Percentiles rank a stretch among this genome's conserved stretches.
phyloP scores from a whole-genome alignment of 2,888 invertebrate genomes.

The Axea sp. region DNA sequence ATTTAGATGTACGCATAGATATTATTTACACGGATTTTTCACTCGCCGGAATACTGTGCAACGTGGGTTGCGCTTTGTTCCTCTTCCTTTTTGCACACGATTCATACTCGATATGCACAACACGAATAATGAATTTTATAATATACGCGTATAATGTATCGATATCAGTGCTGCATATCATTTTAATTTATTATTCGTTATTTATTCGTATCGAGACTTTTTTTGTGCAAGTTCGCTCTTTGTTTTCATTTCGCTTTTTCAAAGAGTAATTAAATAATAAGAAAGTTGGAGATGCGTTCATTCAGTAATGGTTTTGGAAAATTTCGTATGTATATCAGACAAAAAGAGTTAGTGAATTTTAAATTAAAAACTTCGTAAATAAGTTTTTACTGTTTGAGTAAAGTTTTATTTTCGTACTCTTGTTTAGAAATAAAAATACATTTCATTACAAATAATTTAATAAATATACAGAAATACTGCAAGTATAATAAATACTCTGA shows the following conservation, averaged over 20 bases:
- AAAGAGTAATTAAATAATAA: too few relatives aligned
- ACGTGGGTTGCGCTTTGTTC: conserved; percentile 36
- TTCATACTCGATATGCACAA: conserved; percentile 21
- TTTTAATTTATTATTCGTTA: conserved; percentile 39
- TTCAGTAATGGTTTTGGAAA: too few relatives aligned
- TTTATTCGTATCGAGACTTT: not conserved
- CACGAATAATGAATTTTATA: conserved; percentile 39
- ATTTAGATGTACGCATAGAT: conserved; percentile 56
- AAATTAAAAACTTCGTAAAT: too few relatives aligned
- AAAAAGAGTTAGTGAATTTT: too few relatives aligned
- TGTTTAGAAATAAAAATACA: too few relatives aligned
- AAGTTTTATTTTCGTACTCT: too few relatives aligned
- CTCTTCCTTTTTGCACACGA: conserved; percentile 13
- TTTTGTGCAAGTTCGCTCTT: not conserved
- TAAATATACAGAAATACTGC: too few relatives aligned
- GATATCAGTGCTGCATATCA: conserved; percentile 37
- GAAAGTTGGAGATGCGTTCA: too few relatives aligned
- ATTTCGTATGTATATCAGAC: too few relatives aligned
- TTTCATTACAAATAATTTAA: too few relatives aligned
- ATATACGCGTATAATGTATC: conserved; percentile 10
- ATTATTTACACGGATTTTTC: conserved; percentile 60
- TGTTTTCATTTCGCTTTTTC: not conserved
- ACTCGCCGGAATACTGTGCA: conserved; percentile 40
- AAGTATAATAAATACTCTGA: too few relatives aligned
- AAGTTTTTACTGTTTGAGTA: too few relatives aligned